Conservation (phyloP, 2,113 vertebrate genomes). For the Tragelaphus imberbis region DNA sequence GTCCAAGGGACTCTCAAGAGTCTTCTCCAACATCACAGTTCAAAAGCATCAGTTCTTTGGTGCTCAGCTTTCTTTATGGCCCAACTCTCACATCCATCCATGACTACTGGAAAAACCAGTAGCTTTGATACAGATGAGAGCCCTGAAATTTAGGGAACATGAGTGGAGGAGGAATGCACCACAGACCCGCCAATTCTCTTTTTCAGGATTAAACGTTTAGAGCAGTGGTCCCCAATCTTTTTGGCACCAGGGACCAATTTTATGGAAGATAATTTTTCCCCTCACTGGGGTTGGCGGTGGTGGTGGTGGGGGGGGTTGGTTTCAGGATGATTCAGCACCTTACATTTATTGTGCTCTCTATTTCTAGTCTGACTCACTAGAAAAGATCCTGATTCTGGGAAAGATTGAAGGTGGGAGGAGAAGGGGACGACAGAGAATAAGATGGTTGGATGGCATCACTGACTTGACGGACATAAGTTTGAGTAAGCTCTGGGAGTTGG, state of each 20-base stretch:
- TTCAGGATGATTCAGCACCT: not conserved
- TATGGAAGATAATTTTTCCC: not conserved
- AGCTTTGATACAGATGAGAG: not conserved
- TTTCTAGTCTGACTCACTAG: not conserved
- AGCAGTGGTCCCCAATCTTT: not conserved
- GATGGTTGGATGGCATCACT: not conserved
- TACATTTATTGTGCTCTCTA: not conserved
- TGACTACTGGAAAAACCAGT: not conserved
- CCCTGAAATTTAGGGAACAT: rapidly evolving
- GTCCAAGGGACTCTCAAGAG: not conserved
- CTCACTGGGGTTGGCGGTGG: rapidly evolving
- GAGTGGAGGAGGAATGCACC: rapidly evolving
- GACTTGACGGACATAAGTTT: not conserved
- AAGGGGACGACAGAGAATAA: not conserved
- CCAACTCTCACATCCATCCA: not conserved
- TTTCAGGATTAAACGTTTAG: rapidly evolving
- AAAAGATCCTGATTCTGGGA: not conserved
- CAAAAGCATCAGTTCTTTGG: not conserved
- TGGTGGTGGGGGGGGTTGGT: not conserved
- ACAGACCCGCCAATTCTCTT: rapidly evolving
- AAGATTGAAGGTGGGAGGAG: not conserved
- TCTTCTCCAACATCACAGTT: not conserved
- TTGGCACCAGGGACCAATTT: not conserved
- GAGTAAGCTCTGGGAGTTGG: not conserved
- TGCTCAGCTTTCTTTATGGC: not conserved